Evolutionary conservation across 2,113 vertebrate species (phyloP).

Genomic region (Sterna hirundo): DNA sequence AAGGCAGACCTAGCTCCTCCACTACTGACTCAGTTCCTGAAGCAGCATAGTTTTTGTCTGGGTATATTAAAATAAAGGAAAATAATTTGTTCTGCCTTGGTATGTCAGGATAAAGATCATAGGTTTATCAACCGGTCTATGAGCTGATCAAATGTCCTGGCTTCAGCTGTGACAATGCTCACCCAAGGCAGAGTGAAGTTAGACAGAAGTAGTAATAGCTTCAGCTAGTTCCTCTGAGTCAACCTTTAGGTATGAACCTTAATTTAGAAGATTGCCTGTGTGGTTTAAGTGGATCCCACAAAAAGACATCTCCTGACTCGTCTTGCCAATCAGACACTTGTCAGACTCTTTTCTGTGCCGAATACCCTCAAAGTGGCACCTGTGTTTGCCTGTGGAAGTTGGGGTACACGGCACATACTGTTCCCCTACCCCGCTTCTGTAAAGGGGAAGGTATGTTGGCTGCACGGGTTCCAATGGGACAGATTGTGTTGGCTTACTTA

Average conservation of each 20-base stretch:
- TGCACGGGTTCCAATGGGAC: not conserved
- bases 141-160: not conserved
- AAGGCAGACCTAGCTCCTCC: not conserved
- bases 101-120: not conserved
- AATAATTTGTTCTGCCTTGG: not conserved
- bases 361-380: not conserved
- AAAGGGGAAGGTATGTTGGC: not conserved
- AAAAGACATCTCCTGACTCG: not conserved
- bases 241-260: not conserved
- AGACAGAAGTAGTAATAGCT: not conserved
- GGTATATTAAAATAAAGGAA: not conserved
- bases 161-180: not conserved
- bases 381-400: not conserved
- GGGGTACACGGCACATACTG: accelerated
- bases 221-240: not conserved
- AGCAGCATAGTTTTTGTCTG: not conserved
- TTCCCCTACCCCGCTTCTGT: not conserved
- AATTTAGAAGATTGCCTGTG: not conserved
- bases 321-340: not conserved
- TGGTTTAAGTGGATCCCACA: not conserved
- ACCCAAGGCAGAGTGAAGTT: not conserved
- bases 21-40: not conserved
- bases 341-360: not conserved
- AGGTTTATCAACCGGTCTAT: not conserved
- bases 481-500: not conserved